Evolutionary conservation across 2,888 invertebrate genomes (phyloP).

Genomic region (Agonopterix subpropinquella): DNA sequence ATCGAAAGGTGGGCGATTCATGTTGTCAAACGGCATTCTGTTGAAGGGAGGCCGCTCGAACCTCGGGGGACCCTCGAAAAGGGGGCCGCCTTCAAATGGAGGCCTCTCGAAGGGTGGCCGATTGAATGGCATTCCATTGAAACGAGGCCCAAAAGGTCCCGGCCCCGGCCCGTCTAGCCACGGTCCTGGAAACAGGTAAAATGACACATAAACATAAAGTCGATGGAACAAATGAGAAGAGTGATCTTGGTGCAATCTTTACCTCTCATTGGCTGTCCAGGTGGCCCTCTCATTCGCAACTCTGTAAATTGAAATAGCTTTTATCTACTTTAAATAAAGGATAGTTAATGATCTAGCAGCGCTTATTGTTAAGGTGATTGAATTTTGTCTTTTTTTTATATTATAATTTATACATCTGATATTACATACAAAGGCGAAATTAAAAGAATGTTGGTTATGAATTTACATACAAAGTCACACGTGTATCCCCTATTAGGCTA

Average conservation of each 20-base stretch:
- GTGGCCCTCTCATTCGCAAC: slow-evolving; percentile 64
- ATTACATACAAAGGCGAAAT: too few species aligned
- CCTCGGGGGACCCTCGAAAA: slow-evolving; percentile 35
- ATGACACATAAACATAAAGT: background rate
- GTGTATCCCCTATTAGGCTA: too few species aligned
- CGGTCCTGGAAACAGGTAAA: slow-evolving; percentile 40
- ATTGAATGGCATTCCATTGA: slow-evolving; percentile 59
- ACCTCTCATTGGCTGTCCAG: slow-evolving; percentile 58
- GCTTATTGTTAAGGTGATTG: too few species aligned
- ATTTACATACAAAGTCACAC: too few species aligned
- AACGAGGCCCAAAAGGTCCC: slow-evolving; percentile 54
- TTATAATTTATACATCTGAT: too few species aligned
- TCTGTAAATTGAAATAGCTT: slow-evolving; percentile 56
- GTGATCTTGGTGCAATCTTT: slow-evolving; percentile 18
- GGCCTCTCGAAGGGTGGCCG: slow-evolving; percentile 41
- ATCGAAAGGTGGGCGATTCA: slow-evolving; percentile 33
- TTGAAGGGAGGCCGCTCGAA: slow-evolving; percentile 43
- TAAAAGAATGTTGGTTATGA: too few species aligned
- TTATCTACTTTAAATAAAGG: slow-evolving; percentile 12
- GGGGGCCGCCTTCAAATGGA: slow-evolving; percentile 39
- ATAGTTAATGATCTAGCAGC: background rate
- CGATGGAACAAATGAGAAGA: background rate
- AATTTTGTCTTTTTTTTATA: too few species aligned
- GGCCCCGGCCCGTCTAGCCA: slow-evolving; percentile 60
- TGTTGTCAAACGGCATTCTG: slow-evolving; percentile 12